phyloP scores from a whole-genome alignment of 2,888 invertebrate genomes.

The Allygus modestus region DNA sequence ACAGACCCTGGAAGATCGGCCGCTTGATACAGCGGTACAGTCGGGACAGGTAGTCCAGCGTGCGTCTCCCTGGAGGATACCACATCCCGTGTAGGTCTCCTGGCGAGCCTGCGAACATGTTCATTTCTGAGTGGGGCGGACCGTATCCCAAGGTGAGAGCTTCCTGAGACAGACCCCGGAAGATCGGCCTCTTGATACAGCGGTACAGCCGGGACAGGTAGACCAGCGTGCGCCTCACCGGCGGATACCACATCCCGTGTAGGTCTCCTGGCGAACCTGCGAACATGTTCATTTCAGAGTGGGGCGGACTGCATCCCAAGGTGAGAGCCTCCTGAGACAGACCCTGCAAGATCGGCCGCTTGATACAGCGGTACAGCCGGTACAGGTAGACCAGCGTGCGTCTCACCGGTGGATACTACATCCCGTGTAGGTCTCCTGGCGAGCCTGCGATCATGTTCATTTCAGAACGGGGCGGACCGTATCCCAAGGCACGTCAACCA shows the following conservation, averaged over 20 bases:
- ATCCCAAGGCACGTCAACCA: too few species aligned
- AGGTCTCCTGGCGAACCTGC: slow-evolving; percentile 94
- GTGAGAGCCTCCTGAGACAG: too few species aligned
- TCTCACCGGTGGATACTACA: slow-evolving; percentile 99
- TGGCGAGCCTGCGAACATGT: slow-evolving; percentile 81
- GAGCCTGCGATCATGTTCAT: too few species aligned
- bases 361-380: slow-evolving; percentile 82
- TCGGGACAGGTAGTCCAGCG: slow-evolving; percentile 95
- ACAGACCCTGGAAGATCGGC: slow-evolving; percentile 96
- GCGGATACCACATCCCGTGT: slow-evolving; percentile 99
- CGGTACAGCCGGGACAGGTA: slow-evolving; percentile 95
- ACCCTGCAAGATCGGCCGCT: too few species aligned
- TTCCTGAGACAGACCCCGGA: too few species aligned
- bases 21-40: slow-evolving; percentile 95
- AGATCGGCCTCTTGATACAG: slow-evolving; percentile 93
- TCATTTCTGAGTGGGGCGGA: slow-evolving; percentile 76
- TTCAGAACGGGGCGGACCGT: too few species aligned
- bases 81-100: slow-evolving; percentile 99
- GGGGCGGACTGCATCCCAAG: too few species aligned
- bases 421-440: slow-evolving; percentile 97
- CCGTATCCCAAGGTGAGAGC: too few species aligned
- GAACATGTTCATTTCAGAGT: too few species aligned
- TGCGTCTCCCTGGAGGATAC: slow-evolving; percentile 98
- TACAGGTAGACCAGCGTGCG: slow-evolving; percentile 93
- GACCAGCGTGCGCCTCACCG: slow-evolving; percentile 95